phyloP scores from a whole-genome alignment of 1,140 invertebrate genomes.

The Acromyrmex charruanus region DNA sequence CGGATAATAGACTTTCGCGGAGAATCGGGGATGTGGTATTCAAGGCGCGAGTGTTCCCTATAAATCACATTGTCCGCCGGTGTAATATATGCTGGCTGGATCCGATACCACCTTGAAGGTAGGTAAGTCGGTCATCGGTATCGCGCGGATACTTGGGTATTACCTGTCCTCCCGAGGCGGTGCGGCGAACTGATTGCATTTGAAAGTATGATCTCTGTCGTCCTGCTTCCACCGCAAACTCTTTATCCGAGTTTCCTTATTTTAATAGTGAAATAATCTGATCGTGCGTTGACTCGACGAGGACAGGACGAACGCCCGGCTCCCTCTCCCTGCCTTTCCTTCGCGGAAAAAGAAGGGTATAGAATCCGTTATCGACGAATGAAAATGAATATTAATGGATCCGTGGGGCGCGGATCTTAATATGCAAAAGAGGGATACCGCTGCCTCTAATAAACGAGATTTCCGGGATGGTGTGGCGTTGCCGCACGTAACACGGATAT shows the following conservation, averaged over 20 bases:
- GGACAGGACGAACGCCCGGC: constrained; percentile 4
- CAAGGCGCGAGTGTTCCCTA: constrained; percentile 54
- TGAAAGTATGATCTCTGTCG: constrained; percentile 59
- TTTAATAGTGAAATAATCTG: constrained; percentile 61
- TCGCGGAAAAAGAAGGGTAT: background rate
- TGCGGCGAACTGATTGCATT: constrained; percentile 53
- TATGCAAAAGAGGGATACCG: constrained; percentile 59
- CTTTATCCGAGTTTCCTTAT: constrained; percentile 52
- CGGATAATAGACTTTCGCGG: constrained; percentile 58
- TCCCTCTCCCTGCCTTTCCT: background rate
- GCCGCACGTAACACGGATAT: constrained; percentile 52
- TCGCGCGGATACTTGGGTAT: constrained; percentile 53
- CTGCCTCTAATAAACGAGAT: constrained; percentile 62
- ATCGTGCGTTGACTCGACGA: constrained; percentile 45
- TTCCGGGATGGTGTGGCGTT: constrained; percentile 27
- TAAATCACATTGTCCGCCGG: constrained; percentile 59
- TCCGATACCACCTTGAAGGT: constrained; percentile 48
- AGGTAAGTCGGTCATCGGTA: constrained; percentile 59
- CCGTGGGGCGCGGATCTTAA: constrained; percentile 47
- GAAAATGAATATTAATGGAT: constrained; percentile 60
- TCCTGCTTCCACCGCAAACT: background rate
- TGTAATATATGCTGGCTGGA: constrained; percentile 52
- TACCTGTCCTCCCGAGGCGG: constrained; percentile 43
- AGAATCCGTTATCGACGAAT: constrained; percentile 46
- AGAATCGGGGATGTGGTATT: constrained; percentile 48